Evolutionary conservation across 2,888 invertebrate species (phyloP), one percentile per base, ranked within the genome.

Genomic region (Bellardia pandia): DNA sequence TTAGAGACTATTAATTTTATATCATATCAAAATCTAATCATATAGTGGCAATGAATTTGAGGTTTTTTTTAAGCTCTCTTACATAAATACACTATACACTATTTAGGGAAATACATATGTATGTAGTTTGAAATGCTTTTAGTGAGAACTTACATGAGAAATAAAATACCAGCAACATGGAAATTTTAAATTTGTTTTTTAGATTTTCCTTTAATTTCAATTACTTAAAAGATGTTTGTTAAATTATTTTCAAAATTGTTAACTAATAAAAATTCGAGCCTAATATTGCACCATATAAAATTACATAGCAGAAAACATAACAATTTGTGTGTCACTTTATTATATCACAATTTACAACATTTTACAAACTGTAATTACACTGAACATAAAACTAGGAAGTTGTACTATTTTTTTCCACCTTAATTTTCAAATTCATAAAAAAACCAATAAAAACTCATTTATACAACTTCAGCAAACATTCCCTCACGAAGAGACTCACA

Each of bases 331-430:
- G 11, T 37, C 9, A 37, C 3, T 42, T 45, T 45, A 45, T 75
- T 62, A 40, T 48, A 40, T 40, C 14, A 64, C 23, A 76, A 23
- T 53, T 51, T 51, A 62, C 37, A 16, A 13, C 3, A 33, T 62
- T 62, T 62, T 48, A 64, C 33, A 76, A 76, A 51, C 51, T 64
- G 51, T 51, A 76, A 76, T 76, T 76, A 76, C 9, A 1, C 23
- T 3, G 6, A 23, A 8, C 37, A 76, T 62, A 62, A 51, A 64
- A 76, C 37, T 76, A 77, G 42, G 23, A 13, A n/a, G 56, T 77
- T 16, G 37, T 56, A 42, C 23, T 42, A n/a, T 30, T 60, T 74
- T n/a, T 45, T 3, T 40, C n/a, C 14, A 4, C 14, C 2, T 62
- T 48, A 6, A 11, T 30, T 6, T 56, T 7, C 40, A 23, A 72